phyloP scores from a whole-genome alignment of 2,113 vertebrate species.

The Silurus meridionalis region DNA sequence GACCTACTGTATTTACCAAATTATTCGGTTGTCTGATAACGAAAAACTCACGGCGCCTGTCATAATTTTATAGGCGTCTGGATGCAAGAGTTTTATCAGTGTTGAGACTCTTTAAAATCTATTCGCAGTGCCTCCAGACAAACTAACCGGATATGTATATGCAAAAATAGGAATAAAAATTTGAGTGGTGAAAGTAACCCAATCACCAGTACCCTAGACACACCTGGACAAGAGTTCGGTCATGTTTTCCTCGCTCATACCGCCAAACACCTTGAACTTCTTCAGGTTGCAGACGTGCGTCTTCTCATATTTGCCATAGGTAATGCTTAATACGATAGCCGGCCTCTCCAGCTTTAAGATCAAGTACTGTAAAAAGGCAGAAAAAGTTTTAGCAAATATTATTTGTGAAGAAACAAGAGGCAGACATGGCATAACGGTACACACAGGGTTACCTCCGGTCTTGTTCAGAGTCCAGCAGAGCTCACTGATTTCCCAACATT shows the following conservation, averaged over 20 bases:
- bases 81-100: background rate
- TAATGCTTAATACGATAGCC: constrained; percentile 96
- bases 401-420: background rate
- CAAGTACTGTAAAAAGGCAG: constrained; percentile 80
- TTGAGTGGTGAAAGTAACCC: background rate
- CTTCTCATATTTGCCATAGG: constrained; percentile 98
- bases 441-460: background rate
- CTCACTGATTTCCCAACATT: background rate
- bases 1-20: background rate
- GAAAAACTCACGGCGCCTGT: background rate
- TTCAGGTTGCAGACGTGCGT: constrained; percentile 99
- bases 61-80: background rate
- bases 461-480: background rate
- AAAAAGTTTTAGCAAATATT: background rate
- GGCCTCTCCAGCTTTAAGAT: constrained; percentile 96
- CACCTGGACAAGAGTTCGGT: constrained; percentile 97
- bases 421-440: background rate
- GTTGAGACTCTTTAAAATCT: background rate
- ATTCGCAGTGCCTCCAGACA: background rate
- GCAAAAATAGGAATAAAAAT: background rate
- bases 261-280: constrained; percentile 99
- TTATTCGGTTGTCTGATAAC: background rate
- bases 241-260: constrained; percentile 99
- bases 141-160: background rate
- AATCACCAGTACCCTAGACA: constrained; percentile 45